Conservation (phyloP, 2,888 invertebrate genomes). For the Eilema caniola region DNA sequence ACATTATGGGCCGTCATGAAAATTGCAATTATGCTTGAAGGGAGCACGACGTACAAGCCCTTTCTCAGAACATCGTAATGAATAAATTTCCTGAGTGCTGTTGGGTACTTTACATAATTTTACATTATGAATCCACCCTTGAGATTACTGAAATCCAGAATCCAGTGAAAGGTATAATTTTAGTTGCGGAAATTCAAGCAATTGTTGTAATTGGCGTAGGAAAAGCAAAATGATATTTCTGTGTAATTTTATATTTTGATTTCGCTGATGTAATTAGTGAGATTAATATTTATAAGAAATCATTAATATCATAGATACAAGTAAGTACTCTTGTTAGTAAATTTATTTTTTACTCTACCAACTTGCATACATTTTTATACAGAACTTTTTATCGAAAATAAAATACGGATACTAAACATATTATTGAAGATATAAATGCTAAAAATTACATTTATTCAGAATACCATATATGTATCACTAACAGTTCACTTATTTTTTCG, state of each 20-base stretch:
- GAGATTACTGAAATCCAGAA: conserved; percentile 47
- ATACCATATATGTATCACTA: background rate
- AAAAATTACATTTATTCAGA: background rate
- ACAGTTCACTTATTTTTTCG: background rate
- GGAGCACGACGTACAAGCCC: conserved; percentile 39
- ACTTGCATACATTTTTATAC: too few species aligned
- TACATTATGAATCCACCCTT: conserved; percentile 46
- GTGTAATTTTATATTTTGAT: conserved; percentile 17
- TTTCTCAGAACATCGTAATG: conserved; percentile 47
- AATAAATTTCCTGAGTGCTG: conserved; percentile 53
- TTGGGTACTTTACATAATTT: conserved; percentile 54
- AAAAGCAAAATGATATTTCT: conserved; percentile 23
- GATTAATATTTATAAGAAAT: background rate
- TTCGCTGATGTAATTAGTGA: conserved; percentile 6
- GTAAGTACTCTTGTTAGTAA: background rate
- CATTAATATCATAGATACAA: background rate
- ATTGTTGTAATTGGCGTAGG: conserved; percentile 32
- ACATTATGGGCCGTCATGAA: conserved; percentile 49
- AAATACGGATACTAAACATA: too few species aligned
- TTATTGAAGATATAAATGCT: background rate
- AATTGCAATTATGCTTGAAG: conserved; percentile 52
- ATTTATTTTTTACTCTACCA: too few species aligned
- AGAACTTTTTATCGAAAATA: too few species aligned
- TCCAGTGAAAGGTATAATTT: conserved; percentile 38
- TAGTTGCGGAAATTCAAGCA: conserved; percentile 37